Base-by-base conservation (phyloP, 2,113 vertebrate species). In the Macroglossus sobrinus region DNA sequence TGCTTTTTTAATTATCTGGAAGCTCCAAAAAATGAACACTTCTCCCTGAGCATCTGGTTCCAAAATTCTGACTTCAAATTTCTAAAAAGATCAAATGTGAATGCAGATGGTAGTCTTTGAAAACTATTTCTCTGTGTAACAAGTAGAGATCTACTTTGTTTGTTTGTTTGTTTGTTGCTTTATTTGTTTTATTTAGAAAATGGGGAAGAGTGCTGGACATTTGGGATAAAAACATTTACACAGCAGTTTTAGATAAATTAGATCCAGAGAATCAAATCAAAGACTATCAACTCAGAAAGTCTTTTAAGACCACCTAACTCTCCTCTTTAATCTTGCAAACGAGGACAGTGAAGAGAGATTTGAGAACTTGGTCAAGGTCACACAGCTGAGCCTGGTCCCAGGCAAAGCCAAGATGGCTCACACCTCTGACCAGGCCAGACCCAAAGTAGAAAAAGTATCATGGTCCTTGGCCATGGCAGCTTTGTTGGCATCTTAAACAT, bases 51-150 rank as follows among this genome's bases (percentile, higher is more conserved):
- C 55, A 88, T 88, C 79, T 81, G 4, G 35, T 92, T 96, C 72
- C 47, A 96, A 93, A 92, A 33, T 90, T 88, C 71, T 90, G n/a
- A 63, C 89, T 98, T 96, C 19, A 87, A 64, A 95, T 35, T 93
- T 96, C 63, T 84, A 22, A 95, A 96, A 95, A 82, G 61, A 89
- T 93, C 69, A 95, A 91, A 63, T 63, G 75, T 88, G 79, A 89
- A 94, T 57, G 47, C 90, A 95, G 75, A 68, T 22, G 33, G 64
- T 71, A 81, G 78, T 74, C 82, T 89, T 84, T 10, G 90, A 81
- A 94, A 95, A 82, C 69, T 68, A 40, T 59, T 85, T 95, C 94
- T 85, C 74, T 91, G 2, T 50, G 4, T 84, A 93, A 84, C 61
- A 84, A 76, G 69, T 74, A 97, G n/a, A 96, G 38, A 79, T 72